These are phyloP conservation scores for Eidolon dupreanum DNA, from an alignment of 2,797 vertebrate genomes.

Conservation along the genomic window DNA sequence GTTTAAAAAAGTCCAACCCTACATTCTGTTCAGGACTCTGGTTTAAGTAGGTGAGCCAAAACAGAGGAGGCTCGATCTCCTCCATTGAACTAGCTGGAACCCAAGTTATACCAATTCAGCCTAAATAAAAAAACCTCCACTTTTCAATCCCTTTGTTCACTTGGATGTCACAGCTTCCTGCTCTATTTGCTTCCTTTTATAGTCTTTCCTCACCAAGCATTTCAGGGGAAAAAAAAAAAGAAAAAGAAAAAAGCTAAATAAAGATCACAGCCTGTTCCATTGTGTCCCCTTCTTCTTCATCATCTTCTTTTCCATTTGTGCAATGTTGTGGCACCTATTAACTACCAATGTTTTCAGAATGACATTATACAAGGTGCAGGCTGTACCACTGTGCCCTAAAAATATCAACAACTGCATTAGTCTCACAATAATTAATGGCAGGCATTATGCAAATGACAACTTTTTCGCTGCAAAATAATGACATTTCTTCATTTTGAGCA, in stretches of 20 bases:
- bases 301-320: constrained; percentile 84
- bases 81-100: constrained; percentile 61
- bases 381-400: constrained; percentile 91
- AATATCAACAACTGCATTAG: constrained; percentile 92
- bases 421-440: constrained; percentile 92
- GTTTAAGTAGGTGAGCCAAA: constrained; percentile 41
- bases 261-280: constrained; percentile 86
- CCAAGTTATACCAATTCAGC: constrained; percentile 68
- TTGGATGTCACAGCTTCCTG: constrained; percentile 82
- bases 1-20: constrained; percentile 18
- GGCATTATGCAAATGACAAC: constrained; percentile 92
- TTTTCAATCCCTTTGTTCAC: constrained; percentile 81
- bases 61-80: constrained; percentile 58
- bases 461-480: constrained; percentile 91
- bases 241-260: constrained; percentile 84
- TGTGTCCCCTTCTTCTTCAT: constrained; percentile 85
- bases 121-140: constrained; percentile 77
- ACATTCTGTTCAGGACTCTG: constrained; percentile 44
- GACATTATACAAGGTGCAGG: constrained; percentile 90
- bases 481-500: constrained; percentile 91
- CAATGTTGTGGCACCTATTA: constrained; percentile 89
- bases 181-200: constrained; percentile 84
- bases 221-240: constrained; percentile 80
- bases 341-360: constrained; percentile 88
- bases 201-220: constrained; percentile 83